Conservation (phyloP, 2,888 invertebrate genomes). For the Euphydryas editha region DNA sequence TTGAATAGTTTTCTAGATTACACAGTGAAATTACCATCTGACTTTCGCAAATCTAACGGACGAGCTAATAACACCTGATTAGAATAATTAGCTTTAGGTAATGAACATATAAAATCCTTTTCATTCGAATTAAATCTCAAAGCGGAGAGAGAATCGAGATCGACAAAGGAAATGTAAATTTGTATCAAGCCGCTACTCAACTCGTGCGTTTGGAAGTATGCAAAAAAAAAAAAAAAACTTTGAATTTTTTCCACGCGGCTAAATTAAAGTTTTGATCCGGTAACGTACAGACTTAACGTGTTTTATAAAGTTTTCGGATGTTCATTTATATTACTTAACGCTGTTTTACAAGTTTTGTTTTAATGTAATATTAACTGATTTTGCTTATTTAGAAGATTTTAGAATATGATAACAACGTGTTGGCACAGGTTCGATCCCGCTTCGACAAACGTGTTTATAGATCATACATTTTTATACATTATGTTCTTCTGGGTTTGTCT, state of each 20-base stretch:
- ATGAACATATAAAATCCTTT: neutral
- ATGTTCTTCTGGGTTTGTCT: no score
- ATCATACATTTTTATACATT: no score
- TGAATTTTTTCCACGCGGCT: slow-evolving; percentile 36
- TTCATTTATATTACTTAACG: slow-evolving; percentile 1
- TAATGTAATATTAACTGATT: neutral
- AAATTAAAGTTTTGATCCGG: slow-evolving; percentile 42
- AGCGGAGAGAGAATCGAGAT: neutral
- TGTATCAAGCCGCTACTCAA: slow-evolving; percentile 29
- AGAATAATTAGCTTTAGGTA: neutral
- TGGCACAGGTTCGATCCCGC: no score
- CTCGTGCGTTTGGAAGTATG: slow-evolving; percentile 23
- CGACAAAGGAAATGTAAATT: slow-evolving; percentile 28
- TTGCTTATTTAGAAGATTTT: neutral
- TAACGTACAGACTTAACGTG: slow-evolving; percentile 25
- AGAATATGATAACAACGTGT: neutral
- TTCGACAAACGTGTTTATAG: no score
- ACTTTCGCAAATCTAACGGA: neutral
- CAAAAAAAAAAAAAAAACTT: slow-evolving; percentile 28
- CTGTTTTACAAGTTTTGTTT: neutral
- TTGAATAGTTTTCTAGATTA: neutral
- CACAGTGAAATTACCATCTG: neutral
- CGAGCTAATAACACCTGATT: neutral
- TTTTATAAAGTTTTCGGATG: slow-evolving; percentile 6
- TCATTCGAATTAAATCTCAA: slow-evolving; percentile 12